Evolutionary conservation across 2,888 invertebrate species (phyloP).

Genomic region (Lasioglossum leucozonium): DNA sequence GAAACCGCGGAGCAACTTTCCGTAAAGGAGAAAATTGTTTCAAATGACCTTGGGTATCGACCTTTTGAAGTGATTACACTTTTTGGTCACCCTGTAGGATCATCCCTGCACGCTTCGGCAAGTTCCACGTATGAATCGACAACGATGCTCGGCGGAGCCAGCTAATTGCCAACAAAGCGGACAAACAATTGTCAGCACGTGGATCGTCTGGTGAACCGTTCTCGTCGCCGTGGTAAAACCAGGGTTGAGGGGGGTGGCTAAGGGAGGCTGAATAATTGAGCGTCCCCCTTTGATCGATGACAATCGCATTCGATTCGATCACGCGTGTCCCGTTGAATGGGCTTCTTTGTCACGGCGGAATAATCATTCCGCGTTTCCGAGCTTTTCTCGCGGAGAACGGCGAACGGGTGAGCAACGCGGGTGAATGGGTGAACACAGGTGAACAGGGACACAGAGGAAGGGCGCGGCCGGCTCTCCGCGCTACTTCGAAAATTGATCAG

Average conservation of each 20-base stretch:
- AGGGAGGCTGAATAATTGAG: background rate
- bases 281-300: constrained; percentile 9
- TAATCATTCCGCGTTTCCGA: constrained; percentile 2
- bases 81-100: too few species aligned
- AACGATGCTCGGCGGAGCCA: background rate
- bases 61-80: too few species aligned
- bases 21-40: too few species aligned
- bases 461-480: constrained; percentile 6
- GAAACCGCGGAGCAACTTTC: too few species aligned
- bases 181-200: background rate
- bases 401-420: background rate
- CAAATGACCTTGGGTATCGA: too few species aligned
- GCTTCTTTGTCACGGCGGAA: background rate
- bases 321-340: background rate
- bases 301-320: constrained; percentile 14
- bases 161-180: background rate
- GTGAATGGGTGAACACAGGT: background rate
- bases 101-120: too few species aligned
- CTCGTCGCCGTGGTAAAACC: background rate
- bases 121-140: background rate
- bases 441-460: background rate
- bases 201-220: background rate
- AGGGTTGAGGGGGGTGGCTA: background rate
- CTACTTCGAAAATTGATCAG: constrained; percentile 18
- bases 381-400: background rate